phyloP scores from a whole-genome alignment of 2,888 invertebrate genomes.

The Troides aeacus region DNA sequence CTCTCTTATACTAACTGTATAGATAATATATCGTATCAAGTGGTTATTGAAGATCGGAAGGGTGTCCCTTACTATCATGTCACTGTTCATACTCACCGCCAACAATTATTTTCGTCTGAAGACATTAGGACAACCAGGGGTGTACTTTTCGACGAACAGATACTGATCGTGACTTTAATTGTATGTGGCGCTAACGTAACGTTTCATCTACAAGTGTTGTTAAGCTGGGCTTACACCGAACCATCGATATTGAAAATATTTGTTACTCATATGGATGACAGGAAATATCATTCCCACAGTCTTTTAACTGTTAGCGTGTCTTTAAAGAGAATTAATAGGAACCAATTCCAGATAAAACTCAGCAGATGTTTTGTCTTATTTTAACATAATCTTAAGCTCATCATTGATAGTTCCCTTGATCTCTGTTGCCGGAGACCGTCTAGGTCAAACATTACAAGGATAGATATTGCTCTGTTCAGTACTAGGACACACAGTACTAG shows the following conservation, averaged over 20 bases:
- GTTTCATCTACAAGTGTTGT: slow-evolving; percentile 59
- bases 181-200: slow-evolving; percentile 76
- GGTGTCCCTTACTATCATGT: slow-evolving; percentile 2
- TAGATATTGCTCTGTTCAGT: no score
- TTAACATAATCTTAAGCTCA: no score
- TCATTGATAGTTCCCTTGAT: no score
- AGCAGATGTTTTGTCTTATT: no score
- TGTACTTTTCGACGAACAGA: slow-evolving; percentile 70
- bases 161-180: slow-evolving; percentile 76
- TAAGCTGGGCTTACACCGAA: slow-evolving; percentile 50
- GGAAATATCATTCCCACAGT: no score
- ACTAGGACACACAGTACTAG: no score
- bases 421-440: no score
- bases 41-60: slow-evolving; percentile 5
- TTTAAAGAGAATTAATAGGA: no score
- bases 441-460: no score
- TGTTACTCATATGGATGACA: neutral
- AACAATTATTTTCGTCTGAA: slow-evolving; percentile 57
- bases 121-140: slow-evolving; percentile 51
- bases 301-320: no score
- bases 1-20: neutral
- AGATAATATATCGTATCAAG: slow-evolving; percentile 8
- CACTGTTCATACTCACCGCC: slow-evolving; percentile 41
- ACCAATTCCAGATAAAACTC: no score
- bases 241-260: neutral